phyloP scores from a whole-genome alignment of 2,888 invertebrate genomes.

The Andrena haemorrhoa region DNA sequence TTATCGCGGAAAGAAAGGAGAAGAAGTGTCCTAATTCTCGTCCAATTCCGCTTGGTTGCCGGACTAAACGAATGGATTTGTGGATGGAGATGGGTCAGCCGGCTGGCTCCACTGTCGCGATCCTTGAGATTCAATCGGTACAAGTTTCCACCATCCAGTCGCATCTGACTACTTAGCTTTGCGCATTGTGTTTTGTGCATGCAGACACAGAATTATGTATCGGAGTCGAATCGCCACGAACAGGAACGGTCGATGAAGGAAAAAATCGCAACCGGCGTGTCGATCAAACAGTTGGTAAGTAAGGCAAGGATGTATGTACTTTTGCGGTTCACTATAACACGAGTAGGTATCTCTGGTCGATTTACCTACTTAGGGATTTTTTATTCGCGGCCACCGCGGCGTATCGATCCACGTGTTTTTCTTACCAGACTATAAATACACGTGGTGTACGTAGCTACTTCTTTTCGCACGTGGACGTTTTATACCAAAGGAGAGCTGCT shows the following conservation, averaged over 20 bases:
- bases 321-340: not conserved
- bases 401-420: too few species aligned
- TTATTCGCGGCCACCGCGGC: not conserved
- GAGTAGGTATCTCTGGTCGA: not conserved
- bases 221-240: constrained; percentile 82
- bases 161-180: constrained; percentile 58
- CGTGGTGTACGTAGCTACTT: too few species aligned
- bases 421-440: too few species aligned
- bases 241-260: constrained; percentile 82
- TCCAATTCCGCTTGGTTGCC: not conserved
- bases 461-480: too few species aligned
- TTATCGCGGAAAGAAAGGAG: not conserved
- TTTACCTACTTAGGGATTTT: constrained; percentile 7
- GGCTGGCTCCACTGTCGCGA: not conserved
- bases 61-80: not conserved
- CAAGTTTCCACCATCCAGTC: constrained; percentile 15
- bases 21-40: not conserved
- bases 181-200: constrained; percentile 76
- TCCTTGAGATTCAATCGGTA: constrained; percentile 10
- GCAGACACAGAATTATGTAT: constrained; percentile 84
- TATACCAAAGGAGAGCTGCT: too few species aligned
- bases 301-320: constrained; percentile 1
- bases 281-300: constrained; percentile 86
- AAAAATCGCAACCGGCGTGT: constrained; percentile 85
- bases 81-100: not conserved